Percentiles rank a stretch among this genome's conserved stretches.
Evolutionary conservation across 2,888 invertebrate genomes (phyloP).

Genomic region (Eutolmus rufibarbis): DNA sequence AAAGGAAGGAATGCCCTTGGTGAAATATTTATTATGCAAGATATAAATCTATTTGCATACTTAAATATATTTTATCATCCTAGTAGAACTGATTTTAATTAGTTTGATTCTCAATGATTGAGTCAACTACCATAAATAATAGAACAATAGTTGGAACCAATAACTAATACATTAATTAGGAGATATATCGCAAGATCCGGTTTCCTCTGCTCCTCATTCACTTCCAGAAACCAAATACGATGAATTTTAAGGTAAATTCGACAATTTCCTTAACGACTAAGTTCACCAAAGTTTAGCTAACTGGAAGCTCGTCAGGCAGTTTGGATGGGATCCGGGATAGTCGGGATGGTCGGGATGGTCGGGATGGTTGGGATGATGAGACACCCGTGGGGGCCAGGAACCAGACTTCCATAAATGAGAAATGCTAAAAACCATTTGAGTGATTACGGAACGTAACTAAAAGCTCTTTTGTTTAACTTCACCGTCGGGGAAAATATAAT

Average conservation of each 20-base stretch:
- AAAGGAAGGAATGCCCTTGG: no score
- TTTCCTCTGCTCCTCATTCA: not conserved
- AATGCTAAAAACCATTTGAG: slow-evolving; percentile 26
- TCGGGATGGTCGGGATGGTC: not conserved
- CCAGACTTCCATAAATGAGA: slow-evolving; percentile 16
- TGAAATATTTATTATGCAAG: no score
- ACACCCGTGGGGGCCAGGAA: not conserved
- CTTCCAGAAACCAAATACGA: not conserved
- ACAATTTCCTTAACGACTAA: slow-evolving; percentile 19
- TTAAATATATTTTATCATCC: no score
- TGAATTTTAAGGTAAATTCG: not conserved
- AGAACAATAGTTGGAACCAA: not conserved
- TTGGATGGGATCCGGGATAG: not conserved
- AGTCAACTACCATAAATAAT: not conserved
- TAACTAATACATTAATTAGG: not conserved
- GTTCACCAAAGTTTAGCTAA: not conserved
- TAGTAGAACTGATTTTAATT: not conserved
- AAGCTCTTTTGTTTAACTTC: slow-evolving; percentile 32
- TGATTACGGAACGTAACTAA: slow-evolving; percentile 28
- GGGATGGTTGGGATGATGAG: not conserved
- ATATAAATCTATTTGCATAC: no score
- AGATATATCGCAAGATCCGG: not conserved
- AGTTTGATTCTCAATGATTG: not conserved
- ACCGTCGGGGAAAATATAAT: slow-evolving; percentile 11
- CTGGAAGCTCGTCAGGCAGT: not conserved